These are phyloP conservation scores for Crambe crambe DNA, from an alignment of 37 sponge, comb jelly and placozoan genomes.

Conservation along the genomic window DNA sequence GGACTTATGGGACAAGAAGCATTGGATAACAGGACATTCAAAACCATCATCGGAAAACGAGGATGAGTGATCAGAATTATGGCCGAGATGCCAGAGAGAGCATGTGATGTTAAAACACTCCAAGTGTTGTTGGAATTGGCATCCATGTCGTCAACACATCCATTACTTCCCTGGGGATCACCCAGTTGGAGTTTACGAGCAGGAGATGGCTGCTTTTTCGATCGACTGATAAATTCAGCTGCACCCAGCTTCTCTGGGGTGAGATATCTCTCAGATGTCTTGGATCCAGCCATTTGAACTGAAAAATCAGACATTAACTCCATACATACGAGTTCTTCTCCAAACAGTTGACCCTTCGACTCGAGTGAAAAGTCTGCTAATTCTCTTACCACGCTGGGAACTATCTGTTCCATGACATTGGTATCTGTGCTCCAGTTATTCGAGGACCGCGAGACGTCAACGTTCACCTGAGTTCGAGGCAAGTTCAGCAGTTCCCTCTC, in stretches of 20 bases:
- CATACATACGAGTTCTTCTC: not conserved
- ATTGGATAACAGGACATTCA: not conserved
- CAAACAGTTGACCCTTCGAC: not conserved
- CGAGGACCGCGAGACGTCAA: constrained; percentile 9
- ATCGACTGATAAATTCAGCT: not conserved
- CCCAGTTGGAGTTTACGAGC: constrained; percentile 47
- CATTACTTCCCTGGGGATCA: not conserved
- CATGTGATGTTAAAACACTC: not conserved
- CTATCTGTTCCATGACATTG: constrained; percentile 4
- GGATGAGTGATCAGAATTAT: not conserved
- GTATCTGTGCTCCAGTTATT: constrained; percentile 14
- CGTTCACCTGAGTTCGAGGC: constrained; percentile 36
- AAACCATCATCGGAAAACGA: constrained; percentile 2
- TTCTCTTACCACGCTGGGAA: constrained; percentile 1
- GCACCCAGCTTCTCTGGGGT: constrained; percentile 12
- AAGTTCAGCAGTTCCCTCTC: constrained; percentile 12
- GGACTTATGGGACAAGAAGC: constrained; percentile 36
- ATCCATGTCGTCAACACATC: not conserved
- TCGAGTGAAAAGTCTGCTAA: not conserved
- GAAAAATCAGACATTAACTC: not conserved
- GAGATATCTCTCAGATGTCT: not conserved
- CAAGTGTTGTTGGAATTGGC: not conserved
- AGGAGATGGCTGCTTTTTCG: not conserved
- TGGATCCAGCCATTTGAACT: not conserved
- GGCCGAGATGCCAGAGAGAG: constrained; percentile 5